Conservation (phyloP, 2,888 invertebrate species). For the Scrobipalpa costella region DNA sequence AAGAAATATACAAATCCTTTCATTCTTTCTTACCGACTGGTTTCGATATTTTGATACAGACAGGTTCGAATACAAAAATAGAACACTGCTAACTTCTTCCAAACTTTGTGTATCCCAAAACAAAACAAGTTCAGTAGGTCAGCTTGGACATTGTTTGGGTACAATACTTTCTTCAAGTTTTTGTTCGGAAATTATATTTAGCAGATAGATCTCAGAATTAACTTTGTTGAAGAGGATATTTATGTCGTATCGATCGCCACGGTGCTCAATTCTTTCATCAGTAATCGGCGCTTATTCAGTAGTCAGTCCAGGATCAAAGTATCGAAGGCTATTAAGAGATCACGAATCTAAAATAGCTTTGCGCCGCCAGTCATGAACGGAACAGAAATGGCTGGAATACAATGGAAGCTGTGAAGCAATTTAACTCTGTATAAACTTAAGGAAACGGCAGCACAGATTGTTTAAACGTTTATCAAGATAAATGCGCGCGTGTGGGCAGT, state of each 20-base stretch:
- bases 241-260: not conserved
- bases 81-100: not conserved
- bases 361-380: constrained; percentile 48
- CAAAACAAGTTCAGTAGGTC: constrained; percentile 32
- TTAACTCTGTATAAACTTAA: constrained; percentile 13
- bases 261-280: constrained; percentile 15
- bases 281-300: constrained; percentile 19
- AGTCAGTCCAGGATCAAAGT: constrained; percentile 45
- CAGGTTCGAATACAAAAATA: not conserved
- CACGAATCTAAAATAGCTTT: constrained; percentile 69
- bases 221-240: not conserved
- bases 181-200: not conserved
- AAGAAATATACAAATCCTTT: not conserved
- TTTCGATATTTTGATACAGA: not conserved
- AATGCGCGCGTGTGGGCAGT: too few species aligned
- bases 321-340: constrained; percentile 69
- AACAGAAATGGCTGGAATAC: constrained; percentile 49
- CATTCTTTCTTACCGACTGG: not conserved
- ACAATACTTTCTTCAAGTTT: not conserved
- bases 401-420: constrained; percentile 36
- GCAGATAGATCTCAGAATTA: not conserved
- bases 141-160: constrained; percentile 8
- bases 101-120: constrained; percentile 7
- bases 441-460: constrained; percentile 15
- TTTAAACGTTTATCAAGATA: constrained; percentile 22